Evolutionary conservation across 1,140 invertebrate genomes (phyloP).

Genomic region (Polypedilum pembai): DNA sequence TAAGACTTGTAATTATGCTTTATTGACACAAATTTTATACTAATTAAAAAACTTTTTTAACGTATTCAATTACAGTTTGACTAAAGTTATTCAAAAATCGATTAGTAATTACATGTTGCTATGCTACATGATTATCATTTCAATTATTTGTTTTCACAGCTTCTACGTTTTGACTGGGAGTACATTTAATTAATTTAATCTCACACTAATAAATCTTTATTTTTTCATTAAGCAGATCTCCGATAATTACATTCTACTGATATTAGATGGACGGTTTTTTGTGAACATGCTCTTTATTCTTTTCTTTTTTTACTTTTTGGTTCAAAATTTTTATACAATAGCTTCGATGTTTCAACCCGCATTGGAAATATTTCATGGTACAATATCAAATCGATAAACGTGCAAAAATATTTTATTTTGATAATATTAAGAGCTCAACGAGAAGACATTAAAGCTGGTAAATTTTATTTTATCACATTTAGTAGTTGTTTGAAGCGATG

Average conservation of each 20-base stretch:
- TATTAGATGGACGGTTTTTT: neutral
- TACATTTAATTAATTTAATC: too few species aligned
- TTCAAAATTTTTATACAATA: neutral
- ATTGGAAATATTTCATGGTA: slow-evolving; percentile 13
- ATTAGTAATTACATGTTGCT: too few species aligned
- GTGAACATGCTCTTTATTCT: neutral
- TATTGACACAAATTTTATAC: too few species aligned
- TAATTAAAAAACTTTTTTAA: too few species aligned
- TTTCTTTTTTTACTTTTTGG: neutral
- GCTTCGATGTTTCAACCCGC: neutral
- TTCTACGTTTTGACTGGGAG: too few species aligned
- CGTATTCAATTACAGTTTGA: too few species aligned
- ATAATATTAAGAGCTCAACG: neutral
- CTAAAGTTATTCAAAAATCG: too few species aligned
- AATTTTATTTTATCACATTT: slow-evolving; percentile 8
- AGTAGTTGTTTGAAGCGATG: neutral
- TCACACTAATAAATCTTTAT: too few species aligned
- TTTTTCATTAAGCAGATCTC: neutral
- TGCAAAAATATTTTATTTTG: neutral
- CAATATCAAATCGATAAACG: neutral
- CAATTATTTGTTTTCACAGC: too few species aligned
- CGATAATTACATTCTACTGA: neutral
- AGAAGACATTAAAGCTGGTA: neutral
- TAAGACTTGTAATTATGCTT: too few species aligned
- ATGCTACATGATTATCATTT: too few species aligned